Percentiles rank a stretch among this genome's conserved stretches.
These are phyloP conservation scores for Peribatodes rhomboidaria DNA, from an alignment of 2,888 invertebrate species.

Conservation along the genomic window DNA sequence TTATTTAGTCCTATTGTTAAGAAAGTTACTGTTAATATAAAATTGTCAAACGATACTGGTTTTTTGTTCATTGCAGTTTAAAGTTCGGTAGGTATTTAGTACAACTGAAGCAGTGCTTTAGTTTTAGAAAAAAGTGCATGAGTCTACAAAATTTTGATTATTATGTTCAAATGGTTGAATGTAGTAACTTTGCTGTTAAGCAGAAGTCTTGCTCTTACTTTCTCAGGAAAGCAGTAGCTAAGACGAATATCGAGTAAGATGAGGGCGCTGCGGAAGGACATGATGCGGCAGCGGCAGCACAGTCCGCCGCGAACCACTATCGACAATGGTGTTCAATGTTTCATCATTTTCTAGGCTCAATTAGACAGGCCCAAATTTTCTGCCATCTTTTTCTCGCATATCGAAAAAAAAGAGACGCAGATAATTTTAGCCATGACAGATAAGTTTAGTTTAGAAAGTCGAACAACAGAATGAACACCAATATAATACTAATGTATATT, in stretches of 20 bases:
- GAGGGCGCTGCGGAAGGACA: not conserved
- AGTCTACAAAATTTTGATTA: conserved; percentile 8
- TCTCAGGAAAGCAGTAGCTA: conserved; percentile 63
- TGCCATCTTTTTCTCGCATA: too few relatives aligned
- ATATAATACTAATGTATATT: not conserved
- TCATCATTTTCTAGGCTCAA: too few relatives aligned
- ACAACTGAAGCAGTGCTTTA: conserved; percentile 6
- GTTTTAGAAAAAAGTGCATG: conserved; percentile 7
- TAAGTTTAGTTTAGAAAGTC: too few relatives aligned
- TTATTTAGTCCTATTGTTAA: conserved; percentile 44
- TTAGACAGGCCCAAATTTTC: too few relatives aligned
- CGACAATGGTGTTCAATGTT: too few relatives aligned
- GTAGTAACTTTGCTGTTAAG: conserved; percentile 22
- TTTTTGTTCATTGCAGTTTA: conserved; percentile 37
- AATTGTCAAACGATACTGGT: conserved; percentile 41
- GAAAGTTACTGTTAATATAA: conserved; percentile 41
- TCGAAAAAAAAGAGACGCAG: too few relatives aligned
- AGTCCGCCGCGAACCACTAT: not conserved
- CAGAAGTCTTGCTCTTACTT: conserved; percentile 65
- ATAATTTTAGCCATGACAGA: too few relatives aligned
- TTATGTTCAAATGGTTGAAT: conserved; percentile 36
- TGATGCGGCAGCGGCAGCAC: not conserved
- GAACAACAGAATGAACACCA: not conserved
- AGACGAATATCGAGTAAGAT: conserved; percentile 45
- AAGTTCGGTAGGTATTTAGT: conserved; percentile 15